A percentile compares a stretch with the other conserved stretches of the same genome.
Evolutionary conservation across 2,888 invertebrate genomes (phyloP).

Genomic region (Tachystola acroxantha): DNA sequence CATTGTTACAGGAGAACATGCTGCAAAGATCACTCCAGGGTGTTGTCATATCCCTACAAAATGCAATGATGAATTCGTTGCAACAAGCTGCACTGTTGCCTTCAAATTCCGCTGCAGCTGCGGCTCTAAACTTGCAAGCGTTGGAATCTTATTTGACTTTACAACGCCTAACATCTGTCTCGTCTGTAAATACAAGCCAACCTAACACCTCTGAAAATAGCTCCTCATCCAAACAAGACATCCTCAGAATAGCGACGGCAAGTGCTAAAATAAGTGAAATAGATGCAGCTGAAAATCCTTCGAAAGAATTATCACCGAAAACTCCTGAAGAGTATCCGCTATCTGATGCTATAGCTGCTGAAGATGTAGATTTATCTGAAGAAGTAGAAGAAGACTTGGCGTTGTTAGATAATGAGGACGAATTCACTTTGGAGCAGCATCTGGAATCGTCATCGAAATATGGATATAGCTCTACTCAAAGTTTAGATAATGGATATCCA

Average conservation of each 20-base stretch:
- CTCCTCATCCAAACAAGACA: slow-evolving; percentile 80
- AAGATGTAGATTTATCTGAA: slow-evolving; percentile 83
- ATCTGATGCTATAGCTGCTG: slow-evolving; percentile 73
- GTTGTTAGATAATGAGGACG: slow-evolving; percentile 86
- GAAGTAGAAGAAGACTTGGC: slow-evolving; percentile 87
- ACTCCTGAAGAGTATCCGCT: slow-evolving; percentile 70
- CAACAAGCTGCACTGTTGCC: slow-evolving; percentile 91
- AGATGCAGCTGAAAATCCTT: slow-evolving; percentile 49
- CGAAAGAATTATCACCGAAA: slow-evolving; percentile 64
- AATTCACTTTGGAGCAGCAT: slow-evolving; percentile 79
- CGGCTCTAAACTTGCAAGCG: slow-evolving; percentile 90
- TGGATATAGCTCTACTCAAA: slow-evolving; percentile 69
- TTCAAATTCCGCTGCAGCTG: slow-evolving; percentile 89
- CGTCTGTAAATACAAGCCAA: slow-evolving; percentile 67
- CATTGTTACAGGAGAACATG: slow-evolving; percentile 80
- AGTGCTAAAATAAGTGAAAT: slow-evolving; percentile 72
- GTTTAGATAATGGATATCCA: slow-evolving; percentile 83
- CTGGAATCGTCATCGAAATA: slow-evolving; percentile 68
- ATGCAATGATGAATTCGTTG: slow-evolving; percentile 89
- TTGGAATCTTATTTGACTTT: slow-evolving; percentile 91
- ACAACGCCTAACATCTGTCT: slow-evolving; percentile 85
- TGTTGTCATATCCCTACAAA: slow-evolving; percentile 89
- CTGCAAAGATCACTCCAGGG: slow-evolving; percentile 87
- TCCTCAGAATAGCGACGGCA: slow-evolving; percentile 80
- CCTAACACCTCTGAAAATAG: slow-evolving; percentile 47